Conservation (phyloP, 2,797 vertebrate species). For the Clamator glandarius region DNA sequence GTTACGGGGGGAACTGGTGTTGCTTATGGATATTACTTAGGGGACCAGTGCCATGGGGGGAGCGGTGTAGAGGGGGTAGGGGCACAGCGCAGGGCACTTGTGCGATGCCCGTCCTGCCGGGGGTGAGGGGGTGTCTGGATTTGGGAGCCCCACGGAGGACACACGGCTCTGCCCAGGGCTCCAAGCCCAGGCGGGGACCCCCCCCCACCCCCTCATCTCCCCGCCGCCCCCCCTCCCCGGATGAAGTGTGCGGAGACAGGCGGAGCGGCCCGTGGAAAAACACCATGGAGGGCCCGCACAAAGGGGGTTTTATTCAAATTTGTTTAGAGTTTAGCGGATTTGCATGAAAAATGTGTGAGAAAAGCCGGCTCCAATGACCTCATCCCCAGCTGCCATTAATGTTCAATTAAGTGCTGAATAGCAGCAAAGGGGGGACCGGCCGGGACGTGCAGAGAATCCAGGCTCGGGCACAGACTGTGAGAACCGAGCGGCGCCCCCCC, state of each 20-base stretch:
- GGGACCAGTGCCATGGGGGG: background rate
- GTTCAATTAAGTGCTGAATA: slow-evolving; percentile 89
- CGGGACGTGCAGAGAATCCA: slow-evolving; percentile 84
- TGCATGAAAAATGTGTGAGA: slow-evolving; percentile 90
- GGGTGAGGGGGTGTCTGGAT: background rate
- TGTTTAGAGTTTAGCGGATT: slow-evolving; percentile 87
- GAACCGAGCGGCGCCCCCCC: slow-evolving; percentile 63
- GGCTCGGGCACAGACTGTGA: slow-evolving; percentile 75
- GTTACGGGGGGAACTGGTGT: background rate
- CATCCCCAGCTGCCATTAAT: slow-evolving; percentile 89
- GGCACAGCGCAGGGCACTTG: background rate
- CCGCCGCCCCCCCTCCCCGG: background rate
- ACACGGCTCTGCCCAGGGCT: background rate
- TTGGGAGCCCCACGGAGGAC: background rate
- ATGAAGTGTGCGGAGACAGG: slow-evolving; percentile 63
- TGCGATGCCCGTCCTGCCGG: background rate
- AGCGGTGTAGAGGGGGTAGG: background rate
- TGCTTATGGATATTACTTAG: background rate
- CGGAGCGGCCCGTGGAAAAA: slow-evolving; percentile 67
- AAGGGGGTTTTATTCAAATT: slow-evolving; percentile 88
- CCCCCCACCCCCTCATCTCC: background rate
- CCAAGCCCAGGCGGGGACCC: background rate
- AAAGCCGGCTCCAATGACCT: slow-evolving; percentile 86
- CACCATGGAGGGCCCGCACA: slow-evolving; percentile 75
- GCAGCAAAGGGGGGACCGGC: slow-evolving; percentile 77